Base-by-base conservation (phyloP, 2,888 invertebrate species). In the Allophyes oxyacanthae region DNA sequence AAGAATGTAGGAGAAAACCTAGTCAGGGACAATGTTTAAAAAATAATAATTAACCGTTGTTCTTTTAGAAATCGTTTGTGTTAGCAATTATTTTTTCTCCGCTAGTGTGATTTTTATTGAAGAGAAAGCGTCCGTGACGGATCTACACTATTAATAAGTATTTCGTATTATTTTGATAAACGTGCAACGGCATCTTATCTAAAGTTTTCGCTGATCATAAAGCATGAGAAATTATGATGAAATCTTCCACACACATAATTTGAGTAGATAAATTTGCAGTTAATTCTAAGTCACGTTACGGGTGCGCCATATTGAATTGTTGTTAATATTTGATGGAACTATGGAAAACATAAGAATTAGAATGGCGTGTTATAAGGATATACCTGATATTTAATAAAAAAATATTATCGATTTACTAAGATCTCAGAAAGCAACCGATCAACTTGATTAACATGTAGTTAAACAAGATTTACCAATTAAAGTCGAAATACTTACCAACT, bases 51-150 rank as follows among this genome's bases (percentile, higher is more conserved):
- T 28, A 26, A 30, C 38, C 8, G n/a, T 42, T 36, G 70, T 34
- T 34, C 38, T 40, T 54, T 70, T 63, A 54, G 64, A 64, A 64
- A 64, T 30, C 38, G 55, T 37, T 60, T 34, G 33, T 43, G 14
- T 34, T 7, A 28, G 20, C 34, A 54, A 43, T n/a, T 62, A 32
- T 52, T 32, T 70, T 28, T 28, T 42, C 33, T 54, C 14, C 43
- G 56, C 45, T 38, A 25, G 30, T 46, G 20, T 25, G 28, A 55
- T 44, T 46, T 68, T 70, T 46, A 64, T 42, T 55, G 14, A n/a
- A 36, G 71, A 38, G 71, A 70, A 70, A 64, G 71, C 64, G 9
- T 42, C 7, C 10, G 15, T 11, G 30, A 13, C 34, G 30, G 8
- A n/a, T 28, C 26, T 30, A n/a, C 34, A 28, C 15, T 25, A 34